Percentiles rank a stretch among this genome's conserved stretches.
Conservation (phyloP, 2,113 vertebrate genomes). For the Phaethon lepturus region DNA sequence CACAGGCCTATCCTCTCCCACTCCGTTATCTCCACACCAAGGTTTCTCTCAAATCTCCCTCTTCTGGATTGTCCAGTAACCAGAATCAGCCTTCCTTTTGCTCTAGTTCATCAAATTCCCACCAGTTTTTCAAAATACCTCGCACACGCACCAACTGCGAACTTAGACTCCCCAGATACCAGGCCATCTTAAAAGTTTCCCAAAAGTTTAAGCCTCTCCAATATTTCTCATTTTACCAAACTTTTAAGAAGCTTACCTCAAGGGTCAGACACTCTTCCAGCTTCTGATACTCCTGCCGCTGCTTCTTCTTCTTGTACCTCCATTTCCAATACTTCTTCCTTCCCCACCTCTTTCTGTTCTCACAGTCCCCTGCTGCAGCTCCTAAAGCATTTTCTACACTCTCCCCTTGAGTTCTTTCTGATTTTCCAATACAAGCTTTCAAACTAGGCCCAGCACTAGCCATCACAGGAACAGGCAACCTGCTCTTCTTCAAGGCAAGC, state of each 20-base stretch:
- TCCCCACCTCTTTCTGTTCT: accelerated
- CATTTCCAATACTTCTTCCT: accelerated
- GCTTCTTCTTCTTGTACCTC: neutral
- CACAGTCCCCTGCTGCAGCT: accelerated
- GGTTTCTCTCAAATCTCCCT: neutral
- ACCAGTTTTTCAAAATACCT: neutral
- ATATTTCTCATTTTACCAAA: neutral
- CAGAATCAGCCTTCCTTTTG: neutral
- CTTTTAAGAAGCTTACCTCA: neutral
- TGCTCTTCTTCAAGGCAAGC: neutral
- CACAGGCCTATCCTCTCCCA: neutral
- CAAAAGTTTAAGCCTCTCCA: neutral
- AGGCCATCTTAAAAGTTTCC: neutral
- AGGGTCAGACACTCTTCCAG: accelerated
- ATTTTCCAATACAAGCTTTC: accelerated
- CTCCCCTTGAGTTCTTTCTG: accelerated
- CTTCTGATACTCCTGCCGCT: accelerated
- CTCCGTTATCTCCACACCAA: neutral
- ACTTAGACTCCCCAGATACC: neutral
- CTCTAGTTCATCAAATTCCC: neutral
- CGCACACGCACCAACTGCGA: neutral
- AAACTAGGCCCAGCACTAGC: accelerated
- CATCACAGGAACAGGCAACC: neutral
- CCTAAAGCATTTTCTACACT: accelerated
- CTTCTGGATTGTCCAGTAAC: neutral